A percentile compares a stretch with the other conserved stretches of the same genome.
phyloP scores from a whole-genome alignment of 2,113 vertebrate genomes.

The Mastomys natalensis region DNA sequence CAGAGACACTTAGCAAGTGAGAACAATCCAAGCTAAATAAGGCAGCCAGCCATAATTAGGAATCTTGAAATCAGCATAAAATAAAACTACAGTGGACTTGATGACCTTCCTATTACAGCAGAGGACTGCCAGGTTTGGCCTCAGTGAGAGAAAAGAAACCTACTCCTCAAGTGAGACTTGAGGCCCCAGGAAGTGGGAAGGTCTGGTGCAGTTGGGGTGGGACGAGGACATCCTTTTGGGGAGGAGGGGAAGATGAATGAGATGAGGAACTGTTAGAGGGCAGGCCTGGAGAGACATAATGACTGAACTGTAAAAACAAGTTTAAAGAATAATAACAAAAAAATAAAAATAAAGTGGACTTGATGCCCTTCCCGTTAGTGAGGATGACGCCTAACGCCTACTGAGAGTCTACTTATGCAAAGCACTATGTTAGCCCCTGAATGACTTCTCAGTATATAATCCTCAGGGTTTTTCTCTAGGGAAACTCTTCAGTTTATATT shows the following conservation, averaged over 20 bases:
- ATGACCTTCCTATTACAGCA: not conserved
- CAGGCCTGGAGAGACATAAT: too few species aligned
- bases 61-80: not conserved
- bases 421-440: not conserved
- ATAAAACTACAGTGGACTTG: not conserved
- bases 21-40: not conserved
- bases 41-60: not conserved
- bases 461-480: not conserved
- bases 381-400: not conserved
- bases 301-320: too few species aligned
- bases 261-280: too few species aligned
- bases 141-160: not conserved
- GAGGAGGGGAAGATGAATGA: too few species aligned
- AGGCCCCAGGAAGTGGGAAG: too few species aligned
- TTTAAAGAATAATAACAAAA: too few species aligned
- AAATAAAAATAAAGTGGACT: not conserved
- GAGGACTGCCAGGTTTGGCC: too few species aligned
- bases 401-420: not conserved
- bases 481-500: not conserved
- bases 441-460: not conserved
- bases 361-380: not conserved
- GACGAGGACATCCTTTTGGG: too few species aligned
- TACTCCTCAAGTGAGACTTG: too few species aligned
- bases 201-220: too few species aligned
- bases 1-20: not conserved